Evolutionary conservation across 2,797 vertebrate genomes (phyloP), one percentile per base, ranked within the genome.

Genomic region (Lepidocolaptes lacrymiger): DNA sequence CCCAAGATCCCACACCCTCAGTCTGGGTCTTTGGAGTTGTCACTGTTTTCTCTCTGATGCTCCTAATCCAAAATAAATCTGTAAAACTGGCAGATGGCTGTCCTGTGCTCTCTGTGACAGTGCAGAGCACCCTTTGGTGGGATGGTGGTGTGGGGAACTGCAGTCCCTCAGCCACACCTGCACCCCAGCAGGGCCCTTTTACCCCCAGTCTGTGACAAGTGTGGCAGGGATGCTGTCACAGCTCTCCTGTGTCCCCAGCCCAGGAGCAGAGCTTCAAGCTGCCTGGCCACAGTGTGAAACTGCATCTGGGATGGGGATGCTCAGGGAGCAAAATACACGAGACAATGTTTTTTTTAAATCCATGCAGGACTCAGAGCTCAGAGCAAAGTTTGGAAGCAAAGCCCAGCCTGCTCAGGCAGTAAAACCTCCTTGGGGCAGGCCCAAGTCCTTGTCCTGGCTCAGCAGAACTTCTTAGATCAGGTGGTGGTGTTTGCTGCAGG

Each of bases 391-490:
- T 81, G 66, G 54, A 77, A 58, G 49, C 71, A 4, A 79, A 36
- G 22, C 66, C 62, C 89, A 68, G 73, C 78, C 39, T 6, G 43
- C 58, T 74, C 76, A 80, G 76, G 54, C 62, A 66, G 72, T 64
- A 51, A 93, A 87, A 87, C 93, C 49, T 34, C 20, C 24, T 5
- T 80, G 95, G 51, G 80, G 37, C 36, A 89, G 85, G 77, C 93
- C 72, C 68, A 83, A 88, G 48, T 20, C 82, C 85, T 27, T 4
- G 4, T 32, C 73, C 72, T 75, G 56, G 72, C 81, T 79, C 68
- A 85, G 88, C 52, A 81, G 67, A 88, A 82, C 1, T 17, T 19
- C 36, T 58, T 16, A 8, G 46, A 62, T 66, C 20, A 66, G 30
- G 23, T 30, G 68, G 56, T 72, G 89, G 76, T 2, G 3, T 41